Conservation (phyloP, 2,113 vertebrate species). For the Urocolius indicus region DNA sequence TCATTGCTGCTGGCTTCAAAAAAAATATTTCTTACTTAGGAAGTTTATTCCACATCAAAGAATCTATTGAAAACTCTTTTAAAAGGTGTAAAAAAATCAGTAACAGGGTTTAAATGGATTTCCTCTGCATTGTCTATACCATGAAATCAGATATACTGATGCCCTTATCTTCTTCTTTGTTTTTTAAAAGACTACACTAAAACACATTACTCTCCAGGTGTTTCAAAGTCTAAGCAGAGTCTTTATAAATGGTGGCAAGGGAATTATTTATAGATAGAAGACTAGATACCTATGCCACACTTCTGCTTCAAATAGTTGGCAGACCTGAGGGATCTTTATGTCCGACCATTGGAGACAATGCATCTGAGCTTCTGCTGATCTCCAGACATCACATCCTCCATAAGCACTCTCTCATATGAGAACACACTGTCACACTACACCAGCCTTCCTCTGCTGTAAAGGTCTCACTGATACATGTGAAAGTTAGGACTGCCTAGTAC, state of each 20-base stretch:
- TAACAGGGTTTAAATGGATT: not conserved
- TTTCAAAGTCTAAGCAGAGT: not conserved
- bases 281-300: not conserved
- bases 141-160: not conserved
- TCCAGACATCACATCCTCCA: not conserved
- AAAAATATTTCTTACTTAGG: not conserved
- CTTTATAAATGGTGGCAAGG: not conserved
- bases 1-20: not conserved
- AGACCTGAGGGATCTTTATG: not conserved
- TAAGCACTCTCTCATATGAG: not conserved
- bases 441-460: not conserved
- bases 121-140: not conserved
- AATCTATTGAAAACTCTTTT: not conserved
- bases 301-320: not conserved
- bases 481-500: not conserved
- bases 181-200: not conserved
- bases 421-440: not conserved
- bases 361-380: not conserved
- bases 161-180: not conserved
- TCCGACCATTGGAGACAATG: not conserved
- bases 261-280: not conserved
- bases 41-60: not conserved
- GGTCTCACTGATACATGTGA: not conserved
- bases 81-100: not conserved
- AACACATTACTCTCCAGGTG: not conserved